phyloP scores from a whole-genome alignment of 2,888 invertebrate species.

The Nemotelus pantherinus region DNA sequence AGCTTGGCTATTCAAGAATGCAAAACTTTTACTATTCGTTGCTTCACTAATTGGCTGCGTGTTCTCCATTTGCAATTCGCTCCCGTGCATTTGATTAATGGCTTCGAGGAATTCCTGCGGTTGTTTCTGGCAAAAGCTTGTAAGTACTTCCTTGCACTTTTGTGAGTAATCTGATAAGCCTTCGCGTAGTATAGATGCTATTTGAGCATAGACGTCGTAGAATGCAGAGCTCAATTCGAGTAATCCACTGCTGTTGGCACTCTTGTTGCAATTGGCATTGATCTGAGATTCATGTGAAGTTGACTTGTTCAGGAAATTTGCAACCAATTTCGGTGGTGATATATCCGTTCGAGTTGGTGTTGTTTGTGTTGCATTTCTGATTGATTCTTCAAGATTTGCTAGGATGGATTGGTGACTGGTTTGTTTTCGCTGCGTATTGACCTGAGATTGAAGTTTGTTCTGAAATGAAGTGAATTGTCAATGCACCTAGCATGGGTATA shows the following conservation, averaged over 20 bases:
- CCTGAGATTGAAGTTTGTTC: neutral
- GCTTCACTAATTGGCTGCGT: neutral
- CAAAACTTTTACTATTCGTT: neutral
- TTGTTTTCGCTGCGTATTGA: neutral
- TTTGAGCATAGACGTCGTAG: constrained; percentile 6
- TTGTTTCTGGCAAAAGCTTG: neutral
- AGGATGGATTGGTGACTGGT: neutral
- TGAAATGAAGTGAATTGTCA: neutral
- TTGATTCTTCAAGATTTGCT: neutral
- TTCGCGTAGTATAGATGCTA: neutral
- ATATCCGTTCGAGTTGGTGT: neutral
- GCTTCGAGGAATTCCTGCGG: neutral
- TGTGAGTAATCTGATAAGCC: neutral
- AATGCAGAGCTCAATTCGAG: neutral
- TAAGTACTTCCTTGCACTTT: neutral
- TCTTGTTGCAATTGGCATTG: neutral
- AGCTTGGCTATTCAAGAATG: neutral
- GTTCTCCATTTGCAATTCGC: neutral
- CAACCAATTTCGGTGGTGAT: neutral
- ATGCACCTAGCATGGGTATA: neutral
- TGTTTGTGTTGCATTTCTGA: neutral
- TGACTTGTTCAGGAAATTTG: constrained; percentile 8
- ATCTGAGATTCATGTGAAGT: neutral
- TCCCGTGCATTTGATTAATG: neutral
- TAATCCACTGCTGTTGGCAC: neutral